These are phyloP conservation scores for Malurus elegans DNA, from an alignment of 2,113 vertebrate genomes.

Conservation along the genomic window DNA sequence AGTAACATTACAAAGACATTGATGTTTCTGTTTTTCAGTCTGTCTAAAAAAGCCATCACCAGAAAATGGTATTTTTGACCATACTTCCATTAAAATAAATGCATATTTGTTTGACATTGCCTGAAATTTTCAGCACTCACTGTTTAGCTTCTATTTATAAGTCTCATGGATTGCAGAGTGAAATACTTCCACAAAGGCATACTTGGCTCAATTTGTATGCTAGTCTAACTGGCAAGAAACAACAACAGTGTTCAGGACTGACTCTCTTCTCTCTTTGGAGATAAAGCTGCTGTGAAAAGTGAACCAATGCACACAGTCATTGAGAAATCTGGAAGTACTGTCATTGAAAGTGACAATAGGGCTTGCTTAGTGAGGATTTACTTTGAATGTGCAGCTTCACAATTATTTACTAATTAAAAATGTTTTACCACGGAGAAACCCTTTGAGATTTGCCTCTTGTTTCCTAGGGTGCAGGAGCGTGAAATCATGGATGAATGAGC, in stretches of 20 bases:
- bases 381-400: conserved; percentile 62
- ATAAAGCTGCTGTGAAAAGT: not conserved
- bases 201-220: conserved; percentile 35
- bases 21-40: not conserved
- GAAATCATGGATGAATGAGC: conserved; percentile 70
- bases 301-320: conserved; percentile 2
- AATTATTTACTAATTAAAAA: conserved; percentile 79
- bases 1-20: not conserved
- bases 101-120: not conserved
- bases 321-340: conserved; percentile 35
- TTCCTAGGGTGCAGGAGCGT: conserved; percentile 66
- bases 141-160: conserved; percentile 22
- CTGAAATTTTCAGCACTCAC: not conserved
- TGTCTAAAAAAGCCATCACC: not conserved
- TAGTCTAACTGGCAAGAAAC: conserved; percentile 41
- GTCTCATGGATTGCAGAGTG: not conserved
- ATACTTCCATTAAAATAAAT: not conserved
- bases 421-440: conserved; percentile 58
- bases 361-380: conserved; percentile 55
- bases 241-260: not conserved
- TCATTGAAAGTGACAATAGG: conserved; percentile 22
- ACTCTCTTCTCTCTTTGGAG: not conserved
- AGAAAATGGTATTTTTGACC: not conserved
- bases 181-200: conserved; percentile 6
- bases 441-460: conserved; percentile 65